These are phyloP conservation scores for Cossypha caffra DNA, from an alignment of 2,797 vertebrate species.

Conservation along the genomic window DNA sequence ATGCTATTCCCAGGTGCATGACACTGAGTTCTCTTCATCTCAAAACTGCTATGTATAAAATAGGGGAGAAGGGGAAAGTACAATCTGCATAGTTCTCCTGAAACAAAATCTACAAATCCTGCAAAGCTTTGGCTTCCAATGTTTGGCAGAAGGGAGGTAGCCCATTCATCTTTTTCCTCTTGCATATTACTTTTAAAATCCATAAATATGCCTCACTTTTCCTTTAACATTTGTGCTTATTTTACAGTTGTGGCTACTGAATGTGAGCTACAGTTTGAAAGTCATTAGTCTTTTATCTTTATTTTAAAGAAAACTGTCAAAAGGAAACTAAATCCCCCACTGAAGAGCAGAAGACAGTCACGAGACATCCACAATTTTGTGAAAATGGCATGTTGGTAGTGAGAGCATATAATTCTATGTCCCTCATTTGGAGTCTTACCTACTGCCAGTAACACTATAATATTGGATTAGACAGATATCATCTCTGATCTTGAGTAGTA, in stretches of 20 bases:
- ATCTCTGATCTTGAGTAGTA: background rate
- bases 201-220: background rate
- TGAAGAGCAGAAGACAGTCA: background rate
- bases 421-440: background rate
- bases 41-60: background rate
- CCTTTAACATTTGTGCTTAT: background rate
- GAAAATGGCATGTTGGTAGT: background rate
- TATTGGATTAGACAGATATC: background rate
- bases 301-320: background rate
- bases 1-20: background rate
- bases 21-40: background rate
- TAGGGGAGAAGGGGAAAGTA: background rate
- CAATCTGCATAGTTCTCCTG: background rate
- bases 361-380: background rate
- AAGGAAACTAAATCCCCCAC: background rate
- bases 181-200: background rate
- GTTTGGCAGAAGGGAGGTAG: background rate
- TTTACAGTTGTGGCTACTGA: background rate
- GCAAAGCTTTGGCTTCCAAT: background rate
- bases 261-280: background rate
- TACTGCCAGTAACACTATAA: background rate
- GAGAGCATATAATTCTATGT: background rate
- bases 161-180: background rate
- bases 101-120: background rate
- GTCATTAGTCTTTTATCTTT: background rate